Evolutionary conservation across 2,797 vertebrate species (phyloP).

Genomic region (Dryobates pubescens): DNA sequence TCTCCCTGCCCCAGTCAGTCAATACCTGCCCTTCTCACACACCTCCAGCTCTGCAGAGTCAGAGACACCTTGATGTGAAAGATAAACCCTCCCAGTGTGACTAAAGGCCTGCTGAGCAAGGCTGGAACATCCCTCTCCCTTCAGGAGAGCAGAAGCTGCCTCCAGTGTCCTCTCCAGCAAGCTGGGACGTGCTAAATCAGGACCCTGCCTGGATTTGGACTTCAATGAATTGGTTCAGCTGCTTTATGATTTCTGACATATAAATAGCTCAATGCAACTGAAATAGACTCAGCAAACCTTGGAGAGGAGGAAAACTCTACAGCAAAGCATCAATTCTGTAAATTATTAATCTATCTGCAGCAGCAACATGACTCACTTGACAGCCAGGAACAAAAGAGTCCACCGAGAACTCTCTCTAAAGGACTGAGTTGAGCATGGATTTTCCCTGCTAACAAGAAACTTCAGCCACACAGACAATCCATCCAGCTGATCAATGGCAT

Average conservation of each 20-base stretch:
- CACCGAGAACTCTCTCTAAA: not conserved
- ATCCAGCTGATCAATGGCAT: not conserved
- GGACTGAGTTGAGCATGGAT: not conserved
- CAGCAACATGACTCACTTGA: slow-evolving; percentile 1
- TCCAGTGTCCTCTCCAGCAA: not conserved
- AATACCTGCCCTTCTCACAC: not conserved
- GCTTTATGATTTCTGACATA: not conserved
- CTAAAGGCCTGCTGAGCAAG: not conserved
- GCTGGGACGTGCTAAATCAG: not conserved
- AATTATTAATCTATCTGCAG: not conserved
- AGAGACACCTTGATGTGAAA: not conserved
- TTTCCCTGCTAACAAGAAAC: not conserved
- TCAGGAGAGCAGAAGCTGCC: not conserved
- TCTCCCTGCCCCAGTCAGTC: accelerated
- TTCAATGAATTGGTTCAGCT: not conserved
- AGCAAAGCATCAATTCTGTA: not conserved
- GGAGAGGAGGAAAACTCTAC: not conserved
- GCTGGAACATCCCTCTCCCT: not conserved
- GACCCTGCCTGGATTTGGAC: not conserved
- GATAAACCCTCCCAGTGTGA: not conserved
- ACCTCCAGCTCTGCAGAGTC: not conserved
- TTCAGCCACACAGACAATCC: not conserved
- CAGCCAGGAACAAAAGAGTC: not conserved
- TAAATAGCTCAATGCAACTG: not conserved
- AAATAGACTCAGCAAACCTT: not conserved